Evolutionary conservation across 1,140 invertebrate species (phyloP).

Genomic region (Armadillidium nasatum): DNA sequence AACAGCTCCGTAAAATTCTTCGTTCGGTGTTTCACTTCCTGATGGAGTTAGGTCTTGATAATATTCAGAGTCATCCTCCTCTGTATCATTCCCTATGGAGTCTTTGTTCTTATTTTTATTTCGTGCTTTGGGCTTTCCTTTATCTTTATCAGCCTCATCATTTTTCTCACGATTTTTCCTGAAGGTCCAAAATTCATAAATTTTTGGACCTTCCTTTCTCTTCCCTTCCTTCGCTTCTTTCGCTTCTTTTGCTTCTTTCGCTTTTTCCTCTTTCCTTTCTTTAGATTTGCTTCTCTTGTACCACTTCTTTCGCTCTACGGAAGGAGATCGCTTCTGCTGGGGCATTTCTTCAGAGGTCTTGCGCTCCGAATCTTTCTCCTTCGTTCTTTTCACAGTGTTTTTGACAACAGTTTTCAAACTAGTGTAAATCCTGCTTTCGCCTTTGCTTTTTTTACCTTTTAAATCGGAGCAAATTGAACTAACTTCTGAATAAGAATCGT

Average conservation of each 20-base stretch:
- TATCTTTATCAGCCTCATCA: constrained; percentile 34
- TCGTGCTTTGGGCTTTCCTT: constrained; percentile 22
- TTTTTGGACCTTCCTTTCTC: constrained; percentile 33
- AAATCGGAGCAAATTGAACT: constrained; percentile 35
- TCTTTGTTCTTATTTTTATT: constrained; percentile 30
- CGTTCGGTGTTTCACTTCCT: constrained; percentile 27
- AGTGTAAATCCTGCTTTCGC: constrained; percentile 35
- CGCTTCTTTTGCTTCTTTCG: not conserved
- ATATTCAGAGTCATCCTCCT: constrained; percentile 2
- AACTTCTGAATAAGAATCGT: constrained; percentile 34
- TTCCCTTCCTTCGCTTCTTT: constrained; percentile 24
- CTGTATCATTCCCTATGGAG: constrained; percentile 27
- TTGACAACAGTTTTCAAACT: constrained; percentile 42
- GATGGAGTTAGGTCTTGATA: constrained; percentile 6
- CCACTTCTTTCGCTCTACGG: constrained; percentile 40
- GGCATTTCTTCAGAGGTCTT: not conserved
- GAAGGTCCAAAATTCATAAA: constrained; percentile 39
- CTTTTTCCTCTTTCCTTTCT: constrained; percentile 33
- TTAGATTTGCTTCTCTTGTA: constrained; percentile 37
- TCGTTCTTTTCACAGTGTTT: constrained; percentile 43
- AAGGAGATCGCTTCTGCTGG: constrained; percentile 36
- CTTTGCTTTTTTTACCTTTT: not conserved
- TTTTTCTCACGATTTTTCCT: constrained; percentile 42
- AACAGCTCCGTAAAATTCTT: constrained; percentile 9
- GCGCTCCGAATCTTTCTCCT: constrained; percentile 40